Conservation (phyloP, 2,113 vertebrate genomes). For the Azemiops feae region DNA sequence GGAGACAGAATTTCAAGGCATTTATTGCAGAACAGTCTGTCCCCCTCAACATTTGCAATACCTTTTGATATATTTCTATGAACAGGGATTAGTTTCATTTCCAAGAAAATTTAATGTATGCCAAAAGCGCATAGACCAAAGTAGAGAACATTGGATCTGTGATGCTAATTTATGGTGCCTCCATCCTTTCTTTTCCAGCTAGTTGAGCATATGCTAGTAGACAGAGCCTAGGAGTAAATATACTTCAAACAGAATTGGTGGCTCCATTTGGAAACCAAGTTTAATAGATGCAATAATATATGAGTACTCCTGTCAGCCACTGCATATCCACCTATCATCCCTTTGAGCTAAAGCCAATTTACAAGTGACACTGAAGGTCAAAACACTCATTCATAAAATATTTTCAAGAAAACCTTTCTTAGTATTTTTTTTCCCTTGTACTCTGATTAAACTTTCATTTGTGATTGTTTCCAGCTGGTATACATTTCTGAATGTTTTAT, state of each 20-base stretch:
- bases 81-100: neutral
- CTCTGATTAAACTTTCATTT: neutral
- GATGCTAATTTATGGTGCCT: slow-evolving; percentile 43
- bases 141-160: neutral
- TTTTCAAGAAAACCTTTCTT: neutral
- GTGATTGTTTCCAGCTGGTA: neutral
- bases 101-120: neutral
- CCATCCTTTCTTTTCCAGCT: slow-evolving; percentile 21
- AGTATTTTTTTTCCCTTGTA: neutral
- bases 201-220: slow-evolving; percentile 7
- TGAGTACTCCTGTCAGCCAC: neutral
- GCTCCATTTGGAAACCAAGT: neutral
- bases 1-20: neutral
- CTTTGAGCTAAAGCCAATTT: slow-evolving; percentile 11
- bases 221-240: neutral
- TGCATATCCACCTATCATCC: neutral
- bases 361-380: neutral
- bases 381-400: neutral
- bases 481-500: neutral
- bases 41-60: neutral
- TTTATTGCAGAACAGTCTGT: neutral
- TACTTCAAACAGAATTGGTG: neutral
- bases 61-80: neutral
- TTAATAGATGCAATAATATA: slow-evolving; percentile 15
- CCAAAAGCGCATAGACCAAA: neutral